Evolutionary conservation across 2,113 vertebrate genomes (phyloP).

Genomic region (Gulo gulo): DNA sequence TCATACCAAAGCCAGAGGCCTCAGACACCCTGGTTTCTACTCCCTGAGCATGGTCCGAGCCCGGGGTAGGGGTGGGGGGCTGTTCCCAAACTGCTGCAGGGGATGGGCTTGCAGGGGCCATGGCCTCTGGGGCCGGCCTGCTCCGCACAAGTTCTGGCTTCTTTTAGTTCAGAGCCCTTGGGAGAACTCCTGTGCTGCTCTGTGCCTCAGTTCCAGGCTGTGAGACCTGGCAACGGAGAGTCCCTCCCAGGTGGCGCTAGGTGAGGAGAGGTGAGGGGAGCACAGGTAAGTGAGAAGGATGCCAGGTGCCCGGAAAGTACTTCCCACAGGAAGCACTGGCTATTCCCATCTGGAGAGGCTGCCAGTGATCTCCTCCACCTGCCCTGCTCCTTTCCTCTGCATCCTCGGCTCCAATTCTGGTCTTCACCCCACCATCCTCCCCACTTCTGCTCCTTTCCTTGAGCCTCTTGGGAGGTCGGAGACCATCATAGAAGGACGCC

Average conservation of each 20-base stretch:
- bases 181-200: background rate
- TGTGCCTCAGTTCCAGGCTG: background rate
- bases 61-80: no score
- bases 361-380: rapidly evolving
- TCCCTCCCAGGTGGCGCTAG: rapidly evolving
- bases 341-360: background rate
- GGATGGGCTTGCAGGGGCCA: background rate
- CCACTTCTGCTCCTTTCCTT: no score
- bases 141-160: background rate
- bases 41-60: background rate
- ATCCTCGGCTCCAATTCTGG: background rate
- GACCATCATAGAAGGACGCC: background rate
- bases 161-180: background rate
- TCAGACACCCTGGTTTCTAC: background rate
- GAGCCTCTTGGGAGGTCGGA: background rate
- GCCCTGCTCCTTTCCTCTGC: background rate
- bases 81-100: rapidly evolving
- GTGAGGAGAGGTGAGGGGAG: background rate
- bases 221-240: background rate
- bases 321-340: rapidly evolving
- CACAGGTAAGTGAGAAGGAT: rapidly evolving
- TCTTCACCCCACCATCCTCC: background rate
- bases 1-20: background rate
- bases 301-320: rapidly evolving
- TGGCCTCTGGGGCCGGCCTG: background rate